Conservation (phyloP, 35 echinoderm and acorn worm species). For the Chiridota heheva region DNA sequence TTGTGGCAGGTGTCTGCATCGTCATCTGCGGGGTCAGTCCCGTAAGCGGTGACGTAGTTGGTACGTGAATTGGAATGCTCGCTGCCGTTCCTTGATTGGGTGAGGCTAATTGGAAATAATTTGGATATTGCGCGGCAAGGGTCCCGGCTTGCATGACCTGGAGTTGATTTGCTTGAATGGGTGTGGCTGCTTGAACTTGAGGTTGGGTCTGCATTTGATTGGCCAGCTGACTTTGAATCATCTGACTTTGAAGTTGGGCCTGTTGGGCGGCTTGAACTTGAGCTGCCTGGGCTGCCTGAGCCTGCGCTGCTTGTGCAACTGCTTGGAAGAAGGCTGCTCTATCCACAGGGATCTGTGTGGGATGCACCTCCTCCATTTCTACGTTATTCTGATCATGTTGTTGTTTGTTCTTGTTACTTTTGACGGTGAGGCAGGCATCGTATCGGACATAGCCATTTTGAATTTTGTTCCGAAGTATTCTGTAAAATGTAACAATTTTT, state of each 20-base stretch:
- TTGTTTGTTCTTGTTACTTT: slow-evolving; percentile 27
- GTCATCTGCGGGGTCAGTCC: slow-evolving; percentile 21
- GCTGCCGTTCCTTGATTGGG: slow-evolving; percentile 36
- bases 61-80: slow-evolving; percentile 38
- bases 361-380: background rate
- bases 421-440: slow-evolving; percentile 70
- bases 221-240: slow-evolving; percentile 20
- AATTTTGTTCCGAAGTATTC: slow-evolving; percentile 93
- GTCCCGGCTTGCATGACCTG: background rate
- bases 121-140: slow-evolving; percentile 44
- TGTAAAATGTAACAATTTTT: no score
- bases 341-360: background rate
- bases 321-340: slow-evolving; percentile 41
- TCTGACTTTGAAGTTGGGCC: slow-evolving; percentile 9
- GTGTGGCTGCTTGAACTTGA: background rate
- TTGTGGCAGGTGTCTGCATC: slow-evolving; percentile 16
- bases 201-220: slow-evolving; percentile 5
- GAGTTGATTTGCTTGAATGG: no score
- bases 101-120: slow-evolving; percentile 22
- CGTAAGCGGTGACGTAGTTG: slow-evolving; percentile 28
- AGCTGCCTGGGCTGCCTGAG: slow-evolving; percentile 3
- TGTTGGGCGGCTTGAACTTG: background rate
- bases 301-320: slow-evolving; percentile 28
- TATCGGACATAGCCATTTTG: slow-evolving; percentile 73
- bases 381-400: background rate